Conservation (phyloP, 2,797 vertebrate species). For the Lepidocolaptes lacrymiger region DNA sequence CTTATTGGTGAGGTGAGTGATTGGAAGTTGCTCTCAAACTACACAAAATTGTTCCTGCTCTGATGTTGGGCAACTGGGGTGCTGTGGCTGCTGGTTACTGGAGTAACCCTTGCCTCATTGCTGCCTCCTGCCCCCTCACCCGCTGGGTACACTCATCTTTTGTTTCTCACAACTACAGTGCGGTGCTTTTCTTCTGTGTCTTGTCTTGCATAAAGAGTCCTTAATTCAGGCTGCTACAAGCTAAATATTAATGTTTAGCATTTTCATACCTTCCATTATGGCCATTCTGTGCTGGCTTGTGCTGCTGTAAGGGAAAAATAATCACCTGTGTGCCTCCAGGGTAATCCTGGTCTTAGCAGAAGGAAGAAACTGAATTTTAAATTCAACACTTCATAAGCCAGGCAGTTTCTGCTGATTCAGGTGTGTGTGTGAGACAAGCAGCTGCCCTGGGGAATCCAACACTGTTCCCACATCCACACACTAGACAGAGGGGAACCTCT, state of each 20-base stretch:
- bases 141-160: neutral
- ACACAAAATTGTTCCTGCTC: neutral
- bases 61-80: neutral
- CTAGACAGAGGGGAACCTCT: neutral
- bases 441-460: neutral
- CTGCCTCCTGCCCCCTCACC: neutral
- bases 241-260: slow-evolving; percentile 9
- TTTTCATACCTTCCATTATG: neutral
- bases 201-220: neutral
- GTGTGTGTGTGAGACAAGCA: neutral
- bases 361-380: neutral
- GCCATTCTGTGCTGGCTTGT: neutral
- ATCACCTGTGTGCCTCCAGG: neutral
- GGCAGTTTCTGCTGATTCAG: slow-evolving; percentile 29
- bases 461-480: neutral
- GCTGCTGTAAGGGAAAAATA: neutral
- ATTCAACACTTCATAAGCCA: neutral
- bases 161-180: neutral
- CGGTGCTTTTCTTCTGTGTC: neutral
- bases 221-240: neutral
- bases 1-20: neutral
- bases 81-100: neutral
- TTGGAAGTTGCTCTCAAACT: neutral
- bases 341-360: neutral
- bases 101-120: neutral